Evolutionary conservation across 2,113 vertebrate genomes (phyloP).

Genomic region (Pseudorhombus dupliciocellatus): DNA sequence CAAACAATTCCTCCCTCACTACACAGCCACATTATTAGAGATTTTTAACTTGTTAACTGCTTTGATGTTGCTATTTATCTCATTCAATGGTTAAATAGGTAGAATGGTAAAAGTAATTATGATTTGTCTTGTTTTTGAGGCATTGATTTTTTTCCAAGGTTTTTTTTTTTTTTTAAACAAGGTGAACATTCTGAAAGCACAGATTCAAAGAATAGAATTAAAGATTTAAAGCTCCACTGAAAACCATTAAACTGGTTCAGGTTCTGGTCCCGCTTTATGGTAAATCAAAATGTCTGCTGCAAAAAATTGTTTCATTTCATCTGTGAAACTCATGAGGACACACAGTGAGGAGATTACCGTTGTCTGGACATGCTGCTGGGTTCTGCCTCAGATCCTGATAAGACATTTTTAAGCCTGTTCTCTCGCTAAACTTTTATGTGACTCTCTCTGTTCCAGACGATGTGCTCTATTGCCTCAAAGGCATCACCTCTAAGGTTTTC

Average conservation of each 20-base stretch:
- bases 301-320: not conserved
- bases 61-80: too few species aligned
- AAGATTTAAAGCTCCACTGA: not conserved
- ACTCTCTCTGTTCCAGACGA: slow-evolving; percentile 82
- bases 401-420: slow-evolving; percentile 2
- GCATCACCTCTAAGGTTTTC: slow-evolving; percentile 91
- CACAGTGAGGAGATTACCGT: not conserved
- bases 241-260: not conserved
- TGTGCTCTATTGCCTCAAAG: slow-evolving; percentile 87
- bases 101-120: too few species aligned
- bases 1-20: not conserved
- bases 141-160: too few species aligned
- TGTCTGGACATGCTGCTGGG: slow-evolving; percentile 5
- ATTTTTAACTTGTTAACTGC: too few species aligned
- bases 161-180: too few species aligned
- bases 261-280: not conserved
- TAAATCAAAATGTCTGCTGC: not conserved
- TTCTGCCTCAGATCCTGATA: slow-evolving; percentile 14
- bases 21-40: not conserved
- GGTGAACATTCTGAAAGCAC: not conserved
- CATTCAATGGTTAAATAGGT: too few species aligned
- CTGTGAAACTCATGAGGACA: not conserved
- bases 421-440: slow-evolving; percentile 28
- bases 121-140: too few species aligned
- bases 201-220: not conserved